phyloP scores from a whole-genome alignment of 1,140 invertebrate species.

The Temnothorax curvispinosus region DNA sequence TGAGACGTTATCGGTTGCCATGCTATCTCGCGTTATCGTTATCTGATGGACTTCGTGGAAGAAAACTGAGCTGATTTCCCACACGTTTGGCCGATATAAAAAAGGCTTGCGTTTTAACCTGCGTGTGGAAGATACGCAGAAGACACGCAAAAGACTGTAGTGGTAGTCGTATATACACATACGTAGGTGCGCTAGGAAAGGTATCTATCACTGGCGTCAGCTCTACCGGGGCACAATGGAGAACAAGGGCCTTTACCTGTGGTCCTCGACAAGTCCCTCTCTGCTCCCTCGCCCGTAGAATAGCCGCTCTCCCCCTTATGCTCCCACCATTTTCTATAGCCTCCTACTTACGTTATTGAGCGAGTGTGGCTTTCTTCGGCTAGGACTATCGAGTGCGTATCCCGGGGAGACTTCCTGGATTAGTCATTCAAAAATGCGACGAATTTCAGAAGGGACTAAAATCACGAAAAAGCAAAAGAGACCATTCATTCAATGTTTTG shows the following conservation, averaged over 20 bases:
- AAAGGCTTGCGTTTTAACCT: neutral
- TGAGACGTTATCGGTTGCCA: neutral
- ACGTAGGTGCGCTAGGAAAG: constrained; percentile 51
- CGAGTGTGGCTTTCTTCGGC: constrained; percentile 47
- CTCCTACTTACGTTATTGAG: constrained; percentile 56
- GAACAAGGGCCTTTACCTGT: constrained; percentile 79
- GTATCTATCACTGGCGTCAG: constrained; percentile 81
- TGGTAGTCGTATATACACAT: neutral
- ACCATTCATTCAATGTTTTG: neutral
- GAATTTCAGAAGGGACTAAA: neutral
- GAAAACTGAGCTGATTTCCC: neutral
- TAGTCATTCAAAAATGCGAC: constrained; percentile 12
- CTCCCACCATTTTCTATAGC: constrained; percentile 68
- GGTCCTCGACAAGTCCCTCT: constrained; percentile 71
- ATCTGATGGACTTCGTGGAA: neutral
- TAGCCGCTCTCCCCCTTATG: neutral
- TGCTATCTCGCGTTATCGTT: neutral
- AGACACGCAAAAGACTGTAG: constrained; percentile 26
- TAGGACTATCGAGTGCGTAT: constrained; percentile 14
- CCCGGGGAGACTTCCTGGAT: neutral
- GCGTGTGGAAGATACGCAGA: neutral
- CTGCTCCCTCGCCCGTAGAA: neutral
- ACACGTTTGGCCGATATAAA: constrained; percentile 4
- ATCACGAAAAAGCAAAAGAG: neutral
- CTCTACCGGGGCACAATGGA: constrained; percentile 77